Percentiles rank a stretch among this genome's conserved stretches.
These are phyloP conservation scores for Fistularia tabacaria DNA, from an alignment of 2,797 vertebrate genomes.

Conservation along the genomic window DNA sequence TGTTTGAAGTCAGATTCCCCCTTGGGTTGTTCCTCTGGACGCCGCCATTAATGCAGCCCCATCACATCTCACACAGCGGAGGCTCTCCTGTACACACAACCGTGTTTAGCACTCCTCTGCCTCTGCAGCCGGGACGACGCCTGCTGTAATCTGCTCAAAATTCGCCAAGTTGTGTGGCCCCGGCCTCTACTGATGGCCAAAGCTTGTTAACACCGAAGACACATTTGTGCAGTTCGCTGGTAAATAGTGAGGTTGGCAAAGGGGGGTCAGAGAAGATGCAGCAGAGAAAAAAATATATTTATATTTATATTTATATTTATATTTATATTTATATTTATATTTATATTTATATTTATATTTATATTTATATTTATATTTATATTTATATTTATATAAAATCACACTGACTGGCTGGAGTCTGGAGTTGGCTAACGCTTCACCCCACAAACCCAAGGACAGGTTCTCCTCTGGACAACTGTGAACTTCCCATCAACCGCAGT, in stretches of 20 bases:
- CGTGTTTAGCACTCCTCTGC: constrained; percentile 37
- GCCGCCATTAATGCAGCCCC: constrained; percentile 45
- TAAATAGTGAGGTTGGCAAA: constrained; percentile 35
- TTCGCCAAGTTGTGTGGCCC: constrained; percentile 22
- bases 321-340: too few species aligned
- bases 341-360: too few species aligned
- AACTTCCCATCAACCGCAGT: constrained; percentile 22
- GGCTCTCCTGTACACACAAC: constrained; percentile 46
- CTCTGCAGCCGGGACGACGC: constrained; percentile 33
- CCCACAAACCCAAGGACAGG: constrained; percentile 26
- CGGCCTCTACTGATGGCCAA: constrained; percentile 47
- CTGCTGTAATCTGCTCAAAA: constrained; percentile 28
- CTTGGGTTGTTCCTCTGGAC: constrained; percentile 35
- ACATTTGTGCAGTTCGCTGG: constrained; percentile 58
- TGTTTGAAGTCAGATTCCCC: constrained; percentile 41
- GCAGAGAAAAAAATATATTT: constrained; percentile 13
- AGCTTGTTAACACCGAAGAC: constrained; percentile 68
- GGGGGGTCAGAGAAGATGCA: constrained; percentile 31
- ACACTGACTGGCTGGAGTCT: constrained; percentile 10
- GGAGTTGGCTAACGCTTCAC: constrained; percentile 41
- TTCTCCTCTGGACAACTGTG: constrained; percentile 20
- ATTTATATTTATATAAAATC: too few species aligned
- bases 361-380: too few species aligned
- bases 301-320: too few species aligned
- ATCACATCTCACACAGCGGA: constrained; percentile 24